Conservation (phyloP, 2,797 vertebrate species). For the Molossus alvarezi region DNA sequence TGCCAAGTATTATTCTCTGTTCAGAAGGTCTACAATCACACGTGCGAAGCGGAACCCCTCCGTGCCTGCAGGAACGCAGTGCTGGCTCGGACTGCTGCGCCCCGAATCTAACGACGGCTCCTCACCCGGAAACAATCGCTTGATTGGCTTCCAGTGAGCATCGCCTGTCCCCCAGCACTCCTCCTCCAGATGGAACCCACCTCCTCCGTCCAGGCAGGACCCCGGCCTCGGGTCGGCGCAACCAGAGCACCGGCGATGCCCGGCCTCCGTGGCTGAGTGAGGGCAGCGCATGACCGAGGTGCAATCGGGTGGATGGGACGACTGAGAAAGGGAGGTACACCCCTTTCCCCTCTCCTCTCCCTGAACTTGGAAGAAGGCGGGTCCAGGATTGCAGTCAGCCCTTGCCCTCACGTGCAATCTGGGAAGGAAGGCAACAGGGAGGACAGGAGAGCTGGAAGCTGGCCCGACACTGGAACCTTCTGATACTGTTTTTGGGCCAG, state of each 20-base stretch:
- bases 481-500: not conserved
- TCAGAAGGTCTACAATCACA: constrained; percentile 61
- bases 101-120: not conserved
- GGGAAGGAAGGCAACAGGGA: not conserved
- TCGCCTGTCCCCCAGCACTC: not conserved
- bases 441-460: not conserved
- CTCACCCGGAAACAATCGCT: not conserved
- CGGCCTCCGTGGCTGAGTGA: not conserved
- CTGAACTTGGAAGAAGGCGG: not conserved
- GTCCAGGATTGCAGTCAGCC: not conserved
- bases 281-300: not conserved
- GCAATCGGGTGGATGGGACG: too few species aligned
- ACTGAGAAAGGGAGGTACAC: not conserved
- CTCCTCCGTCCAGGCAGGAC: not conserved
- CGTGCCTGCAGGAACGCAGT: not conserved
- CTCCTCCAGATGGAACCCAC: not conserved
- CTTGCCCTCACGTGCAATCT: not conserved
- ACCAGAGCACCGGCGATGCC: not conserved
- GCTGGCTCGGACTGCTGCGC: not conserved
- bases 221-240: not conserved
- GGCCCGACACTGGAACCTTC: not conserved
- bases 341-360: not conserved
- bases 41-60: not conserved
- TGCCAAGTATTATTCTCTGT: constrained; percentile 66
- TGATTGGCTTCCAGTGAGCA: not conserved